phyloP scores from a whole-genome alignment of 2,113 vertebrate genomes.

The Tupaia chinensis region DNA sequence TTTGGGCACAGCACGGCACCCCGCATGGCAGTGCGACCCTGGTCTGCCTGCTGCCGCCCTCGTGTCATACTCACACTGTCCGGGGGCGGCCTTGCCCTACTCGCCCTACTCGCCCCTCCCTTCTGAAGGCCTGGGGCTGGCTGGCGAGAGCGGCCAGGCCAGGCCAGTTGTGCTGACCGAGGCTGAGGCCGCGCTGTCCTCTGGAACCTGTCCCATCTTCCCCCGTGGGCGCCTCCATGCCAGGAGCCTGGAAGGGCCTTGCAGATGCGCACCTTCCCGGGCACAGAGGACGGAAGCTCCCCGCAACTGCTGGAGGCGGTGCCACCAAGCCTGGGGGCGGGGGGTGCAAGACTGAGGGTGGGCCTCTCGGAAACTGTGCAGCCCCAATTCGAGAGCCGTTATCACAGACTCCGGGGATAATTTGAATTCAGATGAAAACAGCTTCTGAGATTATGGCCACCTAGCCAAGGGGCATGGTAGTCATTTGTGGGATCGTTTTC shows the following conservation, averaged over 20 bases:
- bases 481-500: background rate
- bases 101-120: background rate
- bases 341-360: no score
- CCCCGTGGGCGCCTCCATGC: no score
- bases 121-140: background rate
- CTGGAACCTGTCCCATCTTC: constrained; percentile 4
- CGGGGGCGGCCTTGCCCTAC: background rate
- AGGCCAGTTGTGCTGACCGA: no score
- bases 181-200: background rate
- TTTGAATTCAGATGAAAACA: constrained; percentile 36
- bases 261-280: no score
- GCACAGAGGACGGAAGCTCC: no score
- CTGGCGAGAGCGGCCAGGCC: no score
- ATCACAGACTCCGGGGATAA: constrained; percentile 69
- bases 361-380: no score
- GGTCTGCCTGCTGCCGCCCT: background rate
- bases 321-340: no score
- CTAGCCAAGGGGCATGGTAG: constrained; percentile 35
- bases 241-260: no score
- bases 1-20: no score
- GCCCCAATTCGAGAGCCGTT: background rate
- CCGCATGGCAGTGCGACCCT: no score
- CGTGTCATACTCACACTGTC: background rate
- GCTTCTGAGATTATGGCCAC: background rate
- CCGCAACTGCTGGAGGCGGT: no score